Evolutionary conservation across 2,888 invertebrate species (phyloP).

Genomic region (Hypolimnas misippus): DNA sequence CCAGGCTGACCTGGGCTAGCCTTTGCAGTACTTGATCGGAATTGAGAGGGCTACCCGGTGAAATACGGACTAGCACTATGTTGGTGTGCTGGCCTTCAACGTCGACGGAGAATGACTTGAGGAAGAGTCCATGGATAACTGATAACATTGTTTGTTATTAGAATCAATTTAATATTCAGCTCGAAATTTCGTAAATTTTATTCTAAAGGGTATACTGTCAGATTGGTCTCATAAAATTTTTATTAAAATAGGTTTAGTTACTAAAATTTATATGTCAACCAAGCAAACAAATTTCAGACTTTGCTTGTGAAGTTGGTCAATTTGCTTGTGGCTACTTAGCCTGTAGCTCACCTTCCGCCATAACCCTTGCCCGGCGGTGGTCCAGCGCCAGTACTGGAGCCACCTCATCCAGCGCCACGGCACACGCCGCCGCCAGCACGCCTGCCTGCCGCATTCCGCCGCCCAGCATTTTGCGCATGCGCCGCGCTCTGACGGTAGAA

Average conservation of each 20-base stretch:
- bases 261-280: too few relatives aligned
- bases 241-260: too few relatives aligned
- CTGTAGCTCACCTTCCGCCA: too few relatives aligned
- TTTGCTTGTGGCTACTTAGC: too few relatives aligned
- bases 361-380: constrained; percentile 87
- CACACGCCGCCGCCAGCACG: constrained; percentile 94
- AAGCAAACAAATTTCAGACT: too few relatives aligned
- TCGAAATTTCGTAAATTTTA: too few relatives aligned
- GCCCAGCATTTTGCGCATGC: constrained; percentile 93
- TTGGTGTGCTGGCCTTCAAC: constrained; percentile 87
- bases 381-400: constrained; percentile 88
- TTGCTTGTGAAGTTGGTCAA: too few relatives aligned
- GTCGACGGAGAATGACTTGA: constrained; percentile 86
- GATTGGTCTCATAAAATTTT: too few relatives aligned
- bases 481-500: constrained; percentile 88
- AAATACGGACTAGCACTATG: constrained; percentile 87
- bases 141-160: too few relatives aligned
- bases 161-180: too few relatives aligned
- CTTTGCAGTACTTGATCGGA: constrained; percentile 71
- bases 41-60: constrained; percentile 77
- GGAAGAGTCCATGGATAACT: constrained; percentile 85
- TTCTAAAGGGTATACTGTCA: too few relatives aligned
- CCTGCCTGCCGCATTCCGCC: constrained; percentile 98
- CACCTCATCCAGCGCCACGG: constrained; percentile 92
- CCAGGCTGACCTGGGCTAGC: constrained; percentile 71